These are phyloP conservation scores for Ia io DNA, from an alignment of 2,113 vertebrate genomes.

Conservation along the genomic window DNA sequence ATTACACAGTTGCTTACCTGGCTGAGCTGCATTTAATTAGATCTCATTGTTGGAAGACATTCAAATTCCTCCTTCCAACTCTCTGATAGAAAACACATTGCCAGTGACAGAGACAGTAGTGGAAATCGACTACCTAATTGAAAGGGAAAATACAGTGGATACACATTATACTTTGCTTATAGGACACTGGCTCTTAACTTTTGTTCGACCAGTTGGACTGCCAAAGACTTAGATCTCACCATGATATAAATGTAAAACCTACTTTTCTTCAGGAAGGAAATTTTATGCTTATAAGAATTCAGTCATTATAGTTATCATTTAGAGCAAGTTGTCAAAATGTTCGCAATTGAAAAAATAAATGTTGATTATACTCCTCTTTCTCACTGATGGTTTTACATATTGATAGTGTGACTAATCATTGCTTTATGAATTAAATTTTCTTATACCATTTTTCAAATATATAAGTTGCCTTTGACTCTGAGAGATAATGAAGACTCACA, in stretches of 20 bases:
- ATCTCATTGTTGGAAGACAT: not conserved
- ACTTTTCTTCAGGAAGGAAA: not conserved
- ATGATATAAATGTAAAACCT: not conserved
- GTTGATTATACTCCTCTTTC: slow-evolving; percentile 27
- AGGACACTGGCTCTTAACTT: slow-evolving; percentile 9
- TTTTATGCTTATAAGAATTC: not conserved
- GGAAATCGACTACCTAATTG: not conserved
- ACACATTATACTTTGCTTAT: not conserved
- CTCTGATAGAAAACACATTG: not conserved
- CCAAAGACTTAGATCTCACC: not conserved
- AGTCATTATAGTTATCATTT: not conserved
- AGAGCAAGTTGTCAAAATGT: slow-evolving; percentile 2
- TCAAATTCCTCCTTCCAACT: not conserved
- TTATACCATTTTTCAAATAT: not conserved
- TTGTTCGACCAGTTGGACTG: not conserved
- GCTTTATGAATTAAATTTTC: slow-evolving; percentile 15
- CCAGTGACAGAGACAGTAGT: not conserved
- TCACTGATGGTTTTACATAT: not conserved
- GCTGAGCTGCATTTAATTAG: not conserved
- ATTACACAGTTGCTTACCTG: not conserved
- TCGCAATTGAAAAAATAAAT: not conserved
- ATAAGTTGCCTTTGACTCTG: not conserved
- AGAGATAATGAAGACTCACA: not conserved
- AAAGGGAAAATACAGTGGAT: not conserved
- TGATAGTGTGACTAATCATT: not conserved